Evolutionary conservation across 2,113 vertebrate genomes (phyloP), one percentile per base, ranked within the genome.

Genomic region (Nothobranchius kuhntae): DNA sequence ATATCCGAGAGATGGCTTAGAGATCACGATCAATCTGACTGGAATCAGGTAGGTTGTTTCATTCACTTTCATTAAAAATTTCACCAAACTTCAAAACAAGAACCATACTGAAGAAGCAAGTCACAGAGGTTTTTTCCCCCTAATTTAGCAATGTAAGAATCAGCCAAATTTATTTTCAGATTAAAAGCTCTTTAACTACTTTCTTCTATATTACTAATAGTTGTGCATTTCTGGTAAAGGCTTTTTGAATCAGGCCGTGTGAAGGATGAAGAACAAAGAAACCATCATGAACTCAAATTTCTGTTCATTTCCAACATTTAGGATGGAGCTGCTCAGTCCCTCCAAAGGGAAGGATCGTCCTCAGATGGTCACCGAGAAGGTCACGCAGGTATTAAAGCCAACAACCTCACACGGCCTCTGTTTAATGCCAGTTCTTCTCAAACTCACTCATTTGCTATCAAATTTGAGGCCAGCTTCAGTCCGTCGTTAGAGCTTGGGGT

Each of bases 291-390:
- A 35, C 47, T 60, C 75, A 0, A 82, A 86, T 58, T 72, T 53
- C 59, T 24, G 17, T 62, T 86, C 75, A 0, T 73, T 81, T 62
- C 77, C 66, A 0, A 69, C 73, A 10, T 55, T 69, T 17, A 78
- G 68, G 71, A 86, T 88, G 68, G 91, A 93, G 79, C 85, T 90
- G 13, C 84, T 76, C 44, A 68, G 77, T 52, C 84, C 86, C 51
- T 87, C 88, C 75, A 91, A 88, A 65, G 82, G 89, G 76, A 92
- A 88, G 86, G 89, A 89, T 9, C 68, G 77, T 64, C 68, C 81
- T 46, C 90, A 87, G 56, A 87, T 91, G 63, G 75, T 92, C 79
- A 93, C 78, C 71, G 88, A 91, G 77, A 92, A 87, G 71, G 89
- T 92, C 79, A 91, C 91, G 0, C 89, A 90, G 90, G 91, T 92